Percentiles rank a stretch among this genome's conserved stretches.
Evolutionary conservation across 1,140 invertebrate species (phyloP).

Genomic region (Magallana gigas): DNA sequence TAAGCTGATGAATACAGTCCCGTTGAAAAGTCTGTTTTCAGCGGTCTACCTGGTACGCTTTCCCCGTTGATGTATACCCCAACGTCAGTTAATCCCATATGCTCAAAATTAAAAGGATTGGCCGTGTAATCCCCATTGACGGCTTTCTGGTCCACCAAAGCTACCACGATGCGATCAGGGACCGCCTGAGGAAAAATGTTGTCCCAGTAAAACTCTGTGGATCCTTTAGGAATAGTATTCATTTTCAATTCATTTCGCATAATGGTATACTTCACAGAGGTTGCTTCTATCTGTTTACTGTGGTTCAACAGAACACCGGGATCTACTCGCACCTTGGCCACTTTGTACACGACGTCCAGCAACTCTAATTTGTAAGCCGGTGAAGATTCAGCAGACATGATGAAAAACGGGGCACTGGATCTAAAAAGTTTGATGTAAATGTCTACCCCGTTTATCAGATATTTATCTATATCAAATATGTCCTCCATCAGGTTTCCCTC

Average conservation of each 20-base stretch:
- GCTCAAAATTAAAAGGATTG: slow-evolving; percentile 55
- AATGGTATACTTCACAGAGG: slow-evolving; percentile 44
- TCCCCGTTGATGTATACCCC: slow-evolving; percentile 50
- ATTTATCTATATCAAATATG: slow-evolving; percentile 37
- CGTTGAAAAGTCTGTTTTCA: slow-evolving; percentile 40
- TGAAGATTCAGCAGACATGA: slow-evolving; percentile 30
- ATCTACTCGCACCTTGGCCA: slow-evolving; percentile 49
- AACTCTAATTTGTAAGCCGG: slow-evolving; percentile 48
- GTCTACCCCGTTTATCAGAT: slow-evolving; percentile 46
- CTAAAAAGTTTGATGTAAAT: slow-evolving; percentile 53
- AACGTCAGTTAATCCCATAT: slow-evolving; percentile 16
- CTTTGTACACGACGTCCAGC: slow-evolving; percentile 47
- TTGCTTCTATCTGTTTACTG: slow-evolving; percentile 42
- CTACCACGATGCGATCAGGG: slow-evolving; percentile 32
- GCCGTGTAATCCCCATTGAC: slow-evolving; percentile 44
- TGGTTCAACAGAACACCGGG: slow-evolving; percentile 53
- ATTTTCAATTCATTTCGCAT: slow-evolving; percentile 42
- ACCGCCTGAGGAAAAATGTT: slow-evolving; percentile 48
- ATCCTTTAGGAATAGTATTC: slow-evolving; percentile 45
- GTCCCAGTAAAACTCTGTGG: slow-evolving; percentile 49
- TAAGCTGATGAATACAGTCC: slow-evolving; percentile 14
- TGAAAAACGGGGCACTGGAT: slow-evolving; percentile 42
- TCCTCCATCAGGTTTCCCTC: slow-evolving; percentile 41
- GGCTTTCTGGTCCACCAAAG: too few species aligned
- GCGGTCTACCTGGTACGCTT: slow-evolving; percentile 43